Percentiles rank a stretch among this genome's conserved stretches.
Conservation (phyloP, 2,113 vertebrate species). For the Leptocoma aspasia region DNA sequence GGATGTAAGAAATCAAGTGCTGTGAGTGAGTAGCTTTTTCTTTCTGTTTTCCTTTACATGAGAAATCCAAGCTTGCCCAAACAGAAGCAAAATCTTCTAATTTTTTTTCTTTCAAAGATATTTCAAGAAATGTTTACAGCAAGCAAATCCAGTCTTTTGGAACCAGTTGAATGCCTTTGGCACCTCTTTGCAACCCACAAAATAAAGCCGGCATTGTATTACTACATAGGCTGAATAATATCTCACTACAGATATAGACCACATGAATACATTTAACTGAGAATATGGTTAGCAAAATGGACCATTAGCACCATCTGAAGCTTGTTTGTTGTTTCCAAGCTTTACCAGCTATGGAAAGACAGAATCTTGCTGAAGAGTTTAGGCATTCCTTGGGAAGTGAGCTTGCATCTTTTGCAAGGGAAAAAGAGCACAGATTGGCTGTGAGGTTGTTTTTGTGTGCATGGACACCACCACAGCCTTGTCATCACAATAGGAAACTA, state of each 20-base stretch:
- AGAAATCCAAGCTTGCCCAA: background rate
- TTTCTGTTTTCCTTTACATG: background rate
- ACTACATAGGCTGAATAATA: constrained; percentile 28
- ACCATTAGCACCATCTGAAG: constrained; percentile 40
- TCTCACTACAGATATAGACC: background rate
- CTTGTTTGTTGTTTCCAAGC: constrained; percentile 16
- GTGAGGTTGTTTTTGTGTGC: background rate
- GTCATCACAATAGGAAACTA: background rate
- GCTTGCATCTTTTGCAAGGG: background rate
- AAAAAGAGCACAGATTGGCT: background rate
- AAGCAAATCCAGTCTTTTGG: background rate
- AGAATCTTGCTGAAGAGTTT: background rate
- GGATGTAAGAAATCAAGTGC: constrained; percentile 1
- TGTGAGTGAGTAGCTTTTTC: constrained; percentile 15
- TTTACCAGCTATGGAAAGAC: background rate
- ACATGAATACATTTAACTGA: constrained; percentile 33
- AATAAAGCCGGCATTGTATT: constrained; percentile 43
- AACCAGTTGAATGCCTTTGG: background rate
- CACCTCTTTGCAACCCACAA: background rate
- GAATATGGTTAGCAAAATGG: constrained; percentile 6
- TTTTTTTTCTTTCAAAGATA: background rate
- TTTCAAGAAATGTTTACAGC: constrained; percentile 13
- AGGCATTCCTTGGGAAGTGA: background rate
- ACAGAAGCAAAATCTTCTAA: background rate
- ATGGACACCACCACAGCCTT: background rate